Evolutionary conservation across 2,797 vertebrate genomes (phyloP), one percentile per base, ranked within the genome.

Genomic region (Pseudomugil tenellus): DNA sequence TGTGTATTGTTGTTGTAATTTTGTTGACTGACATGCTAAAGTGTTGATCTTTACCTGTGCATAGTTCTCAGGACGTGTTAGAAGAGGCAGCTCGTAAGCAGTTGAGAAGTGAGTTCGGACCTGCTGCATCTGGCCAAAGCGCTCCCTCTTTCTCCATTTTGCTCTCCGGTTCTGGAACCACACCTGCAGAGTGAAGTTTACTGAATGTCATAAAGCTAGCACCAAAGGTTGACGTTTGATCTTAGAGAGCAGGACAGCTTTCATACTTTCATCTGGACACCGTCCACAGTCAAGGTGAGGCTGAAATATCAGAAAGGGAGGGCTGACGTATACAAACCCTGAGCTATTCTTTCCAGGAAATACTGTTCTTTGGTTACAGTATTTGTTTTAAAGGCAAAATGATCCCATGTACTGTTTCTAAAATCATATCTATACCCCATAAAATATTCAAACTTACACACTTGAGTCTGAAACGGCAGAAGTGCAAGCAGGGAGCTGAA

Each of bases 161-260:
- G 98, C 98, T 87, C 98, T 92, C 34, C 98, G 95, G 87, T 99
- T 99, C 92, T 99, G 98, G 87, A 99, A 99, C 98, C 98, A 99
- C 75, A 99, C 98, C 98, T 99, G 81, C 23, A 48, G 56, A 67
- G 52, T 17, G 39, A 71, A 62, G 74, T 43, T 1, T 14, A 26
- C 21, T 28, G 26, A 67, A n/a, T 43, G 55, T 79, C 64, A 70
- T 14, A 5, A 58, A 72, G 48, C 21, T 19, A 28, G 31, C 52
- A 31, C 11, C 21, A 37, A 43, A 0, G 3, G 58, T 29, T 29
- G 9, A 16, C 0, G 16, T 25, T 56, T 52, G 23, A 23, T 67
- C 26, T 16, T 17, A 28, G 31, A 48, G 25, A 63, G 61, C 11
- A 35, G 8, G 6, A 4, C 14, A 48, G 39, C 34, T 55, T 51